phyloP scores from a whole-genome alignment of 2,113 vertebrate species.

The Microtus ochrogaster region DNA sequence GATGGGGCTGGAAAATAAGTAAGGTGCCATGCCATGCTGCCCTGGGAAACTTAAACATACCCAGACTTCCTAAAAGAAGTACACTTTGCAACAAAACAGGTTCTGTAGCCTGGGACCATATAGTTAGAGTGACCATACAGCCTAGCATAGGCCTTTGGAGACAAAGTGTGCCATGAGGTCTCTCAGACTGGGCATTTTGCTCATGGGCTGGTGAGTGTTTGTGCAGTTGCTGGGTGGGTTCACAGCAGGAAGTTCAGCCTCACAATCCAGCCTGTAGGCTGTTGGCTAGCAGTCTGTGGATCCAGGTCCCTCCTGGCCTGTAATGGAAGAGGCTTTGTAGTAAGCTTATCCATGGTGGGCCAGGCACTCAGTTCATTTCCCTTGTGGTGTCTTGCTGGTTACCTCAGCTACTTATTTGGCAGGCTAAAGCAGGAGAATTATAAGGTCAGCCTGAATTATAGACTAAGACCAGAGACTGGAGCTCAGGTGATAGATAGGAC shows the following conservation, averaged over 20 bases:
- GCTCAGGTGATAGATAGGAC: not conserved
- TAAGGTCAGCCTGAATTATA: not conserved
- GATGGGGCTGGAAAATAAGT: not conserved
- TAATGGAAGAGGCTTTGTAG: not conserved
- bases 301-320: not conserved
- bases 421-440: not conserved
- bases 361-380: not conserved
- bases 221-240: not conserved
- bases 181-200: not conserved
- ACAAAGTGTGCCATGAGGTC: not conserved
- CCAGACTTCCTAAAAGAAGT: not conserved
- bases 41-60: not conserved
- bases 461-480: not conserved
- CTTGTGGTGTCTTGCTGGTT: not conserved
- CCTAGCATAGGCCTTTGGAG: not conserved
- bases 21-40: not conserved
- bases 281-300: not conserved
- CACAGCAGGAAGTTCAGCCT: not conserved
- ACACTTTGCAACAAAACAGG: not conserved
- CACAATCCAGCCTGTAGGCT: not conserved
- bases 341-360: not conserved
- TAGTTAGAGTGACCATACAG: not conserved
- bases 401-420: too few species aligned
- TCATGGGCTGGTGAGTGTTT: not conserved
- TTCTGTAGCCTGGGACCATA: not conserved